These are phyloP conservation scores for Anguilla pacifica DNA, from an alignment of 2,797 vertebrate species.

Conservation along the genomic window DNA sequence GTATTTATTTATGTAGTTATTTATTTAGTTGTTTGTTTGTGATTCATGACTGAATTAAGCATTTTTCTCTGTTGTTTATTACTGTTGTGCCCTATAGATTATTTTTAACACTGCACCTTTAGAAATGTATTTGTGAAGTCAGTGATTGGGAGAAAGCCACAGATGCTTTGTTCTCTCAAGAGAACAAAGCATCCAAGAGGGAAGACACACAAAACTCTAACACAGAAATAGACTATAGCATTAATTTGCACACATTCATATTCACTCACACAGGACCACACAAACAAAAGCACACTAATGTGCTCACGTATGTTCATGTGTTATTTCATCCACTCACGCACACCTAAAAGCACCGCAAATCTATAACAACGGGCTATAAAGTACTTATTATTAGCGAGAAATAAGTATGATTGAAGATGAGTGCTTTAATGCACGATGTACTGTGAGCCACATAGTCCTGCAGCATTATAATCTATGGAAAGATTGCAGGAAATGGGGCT, in stretches of 20 bases:
- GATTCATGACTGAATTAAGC: not conserved
- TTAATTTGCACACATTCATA: not conserved
- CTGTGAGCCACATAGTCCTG: not conserved
- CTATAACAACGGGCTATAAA: not conserved
- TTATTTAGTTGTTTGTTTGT: conserved; percentile 25
- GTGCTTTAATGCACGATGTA: not conserved
- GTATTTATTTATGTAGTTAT: conserved; percentile 42
- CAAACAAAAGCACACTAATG: not conserved
- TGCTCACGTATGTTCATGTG: not conserved
- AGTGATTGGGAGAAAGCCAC: too few species aligned
- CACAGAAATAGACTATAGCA: not conserved
- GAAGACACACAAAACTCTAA: not conserved
- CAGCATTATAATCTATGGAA: not conserved
- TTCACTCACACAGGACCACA: not conserved
- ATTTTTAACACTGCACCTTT: not conserved
- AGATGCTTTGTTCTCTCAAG: not conserved
- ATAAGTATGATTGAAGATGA: not conserved
- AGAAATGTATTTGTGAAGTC: too few species aligned
- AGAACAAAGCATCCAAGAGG: not conserved
- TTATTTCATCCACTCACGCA: not conserved
- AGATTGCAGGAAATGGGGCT: not conserved
- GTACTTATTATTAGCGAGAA: not conserved
- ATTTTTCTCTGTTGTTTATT: not conserved
- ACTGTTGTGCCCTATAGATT: not conserved
- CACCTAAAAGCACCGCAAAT: not conserved